These are phyloP conservation scores for Suillia variegata DNA, from an alignment of 2,888 invertebrate genomes.

Conservation along the genomic window DNA sequence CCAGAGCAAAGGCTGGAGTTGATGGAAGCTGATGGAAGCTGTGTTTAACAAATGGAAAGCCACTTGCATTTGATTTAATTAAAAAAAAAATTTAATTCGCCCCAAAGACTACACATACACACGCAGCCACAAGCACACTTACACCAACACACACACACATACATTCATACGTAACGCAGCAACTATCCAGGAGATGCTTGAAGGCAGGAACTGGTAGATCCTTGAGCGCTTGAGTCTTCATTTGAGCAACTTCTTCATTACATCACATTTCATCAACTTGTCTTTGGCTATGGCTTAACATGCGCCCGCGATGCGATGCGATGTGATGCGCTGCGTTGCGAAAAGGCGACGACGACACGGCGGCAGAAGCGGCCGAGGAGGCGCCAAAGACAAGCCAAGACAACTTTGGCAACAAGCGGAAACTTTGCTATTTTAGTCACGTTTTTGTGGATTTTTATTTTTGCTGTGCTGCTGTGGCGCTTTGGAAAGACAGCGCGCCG, in stretches of 20 bases:
- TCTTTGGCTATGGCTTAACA: not conserved
- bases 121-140: not conserved
- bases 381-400: too few species aligned
- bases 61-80: slow-evolving; percentile 37
- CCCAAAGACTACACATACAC: too few species aligned
- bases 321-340: too few species aligned
- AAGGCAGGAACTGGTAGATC: too few species aligned
- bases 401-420: slow-evolving; percentile 16
- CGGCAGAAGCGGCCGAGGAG: too few species aligned
- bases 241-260: slow-evolving; percentile 9
- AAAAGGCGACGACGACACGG: too few species aligned
- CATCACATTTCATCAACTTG: slow-evolving; percentile 15
- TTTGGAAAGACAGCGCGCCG: too few species aligned
- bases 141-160: not conserved
- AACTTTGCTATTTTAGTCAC: slow-evolving; percentile 39
- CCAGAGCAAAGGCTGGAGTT: too few species aligned
- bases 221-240: too few species aligned
- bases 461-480: too few species aligned
- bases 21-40: too few species aligned
- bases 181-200: not conserved
- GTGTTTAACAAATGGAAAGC: slow-evolving; percentile 16
- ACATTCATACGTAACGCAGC: not conserved
- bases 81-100: slow-evolving; percentile 35
- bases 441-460: too few species aligned
- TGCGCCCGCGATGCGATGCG: not conserved